These are phyloP conservation scores for Philonicus albiceps DNA, from an alignment of 2,888 invertebrate genomes.

Conservation along the genomic window DNA sequence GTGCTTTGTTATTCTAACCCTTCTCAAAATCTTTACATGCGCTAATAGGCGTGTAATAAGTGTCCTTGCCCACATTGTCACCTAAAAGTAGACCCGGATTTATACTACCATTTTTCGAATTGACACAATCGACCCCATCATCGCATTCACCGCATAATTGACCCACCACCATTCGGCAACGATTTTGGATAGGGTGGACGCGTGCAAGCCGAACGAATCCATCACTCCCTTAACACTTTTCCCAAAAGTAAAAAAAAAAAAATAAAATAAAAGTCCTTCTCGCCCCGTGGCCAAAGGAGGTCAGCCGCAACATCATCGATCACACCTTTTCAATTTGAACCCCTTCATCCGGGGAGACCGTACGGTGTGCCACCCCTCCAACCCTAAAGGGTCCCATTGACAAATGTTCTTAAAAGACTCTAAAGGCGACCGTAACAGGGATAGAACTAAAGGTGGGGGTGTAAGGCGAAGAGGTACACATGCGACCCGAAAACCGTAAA, in stretches of 20 bases:
- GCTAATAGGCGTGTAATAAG: background rate
- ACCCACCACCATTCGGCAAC: background rate
- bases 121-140: constrained; percentile 24
- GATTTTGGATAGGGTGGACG: background rate
- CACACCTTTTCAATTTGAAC: constrained; percentile 42
- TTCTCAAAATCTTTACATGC: background rate
- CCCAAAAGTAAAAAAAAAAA: background rate
- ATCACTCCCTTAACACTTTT: constrained; percentile 40
- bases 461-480: background rate
- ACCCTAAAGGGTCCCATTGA: constrained; percentile 34
- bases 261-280: background rate
- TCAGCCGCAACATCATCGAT: constrained; percentile 48
- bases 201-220: constrained; percentile 32
- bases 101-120: background rate
- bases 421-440: background rate
- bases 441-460: too few relatives aligned
- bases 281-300: constrained; percentile 32
- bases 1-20: background rate
- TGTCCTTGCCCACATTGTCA: background rate
- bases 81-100: background rate
- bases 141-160: constrained; percentile 8
- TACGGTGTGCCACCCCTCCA: background rate
- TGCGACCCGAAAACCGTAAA: constrained; percentile 34
- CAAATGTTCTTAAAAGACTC: constrained; percentile 43
- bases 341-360: constrained; percentile 29